A percentile compares a stretch with the other conserved stretches of the same genome.
phyloP scores from a whole-genome alignment of 2,888 invertebrate genomes.

The Heliconius erato region DNA sequence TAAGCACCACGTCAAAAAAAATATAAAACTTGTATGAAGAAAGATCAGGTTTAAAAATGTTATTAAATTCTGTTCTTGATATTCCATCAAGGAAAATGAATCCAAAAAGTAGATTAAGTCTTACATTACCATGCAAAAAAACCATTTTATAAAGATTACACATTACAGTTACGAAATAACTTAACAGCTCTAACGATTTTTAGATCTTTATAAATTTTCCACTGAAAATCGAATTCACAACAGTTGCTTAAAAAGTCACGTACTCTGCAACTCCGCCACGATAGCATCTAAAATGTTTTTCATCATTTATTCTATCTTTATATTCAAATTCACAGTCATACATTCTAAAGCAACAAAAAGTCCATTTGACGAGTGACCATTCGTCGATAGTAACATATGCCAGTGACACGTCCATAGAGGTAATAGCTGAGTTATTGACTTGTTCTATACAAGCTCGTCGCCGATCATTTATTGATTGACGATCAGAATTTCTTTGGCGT shows the following conservation, averaged over 20 bases:
- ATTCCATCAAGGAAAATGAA: neutral
- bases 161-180: too few species aligned
- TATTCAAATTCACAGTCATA: conserved; percentile 12
- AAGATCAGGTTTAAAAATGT: neutral
- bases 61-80: neutral
- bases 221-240: neutral
- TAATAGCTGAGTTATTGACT: conserved; percentile 28
- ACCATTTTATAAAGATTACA: too few species aligned
- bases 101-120: neutral
- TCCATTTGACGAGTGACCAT: conserved; percentile 39
- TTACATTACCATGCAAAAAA: neutral
- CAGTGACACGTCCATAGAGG: conserved; percentile 26
- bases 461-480: conserved; percentile 5
- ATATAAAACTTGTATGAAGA: neutral
- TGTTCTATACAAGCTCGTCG: conserved; percentile 22
- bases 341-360: conserved; percentile 25
- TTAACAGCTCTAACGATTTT: too few species aligned
- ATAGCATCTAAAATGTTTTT: neutral
- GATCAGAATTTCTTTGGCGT: neutral
- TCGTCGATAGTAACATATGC: conserved; percentile 35
- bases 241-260: too few species aligned
- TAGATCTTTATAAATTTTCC: neutral
- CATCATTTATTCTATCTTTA: neutral
- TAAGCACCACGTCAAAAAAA: neutral
- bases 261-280: neutral